phyloP scores from a whole-genome alignment of 2,888 invertebrate species.

The Entomobrya proxima region DNA sequence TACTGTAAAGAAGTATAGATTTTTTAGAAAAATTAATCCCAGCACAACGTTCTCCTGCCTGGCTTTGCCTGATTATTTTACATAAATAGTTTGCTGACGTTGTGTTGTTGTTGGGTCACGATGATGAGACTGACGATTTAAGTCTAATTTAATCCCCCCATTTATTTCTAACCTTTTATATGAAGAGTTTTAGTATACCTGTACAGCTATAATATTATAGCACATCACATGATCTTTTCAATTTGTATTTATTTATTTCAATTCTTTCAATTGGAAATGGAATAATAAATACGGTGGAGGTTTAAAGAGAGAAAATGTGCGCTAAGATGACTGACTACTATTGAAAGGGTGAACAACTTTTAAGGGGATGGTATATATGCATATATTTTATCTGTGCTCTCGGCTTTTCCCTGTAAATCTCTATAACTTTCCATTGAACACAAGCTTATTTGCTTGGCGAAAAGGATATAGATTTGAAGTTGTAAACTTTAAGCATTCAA shows the following conservation, averaged over 20 bases:
- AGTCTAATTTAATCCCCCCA: conserved; percentile 11
- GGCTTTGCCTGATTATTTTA: not conserved
- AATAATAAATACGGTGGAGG: not conserved
- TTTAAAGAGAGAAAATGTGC: not conserved
- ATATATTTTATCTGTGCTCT: too few relatives aligned
- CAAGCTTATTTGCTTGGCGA: conserved; percentile 16
- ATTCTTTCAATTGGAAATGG: conserved; percentile 11
- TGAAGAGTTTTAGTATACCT: not conserved
- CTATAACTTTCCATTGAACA: too few relatives aligned
- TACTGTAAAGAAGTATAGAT: not conserved
- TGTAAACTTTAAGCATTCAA: not conserved
- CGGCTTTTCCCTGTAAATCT: too few relatives aligned
- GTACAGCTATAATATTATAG: not conserved
- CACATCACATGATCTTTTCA: not conserved
- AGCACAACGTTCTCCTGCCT: not conserved
- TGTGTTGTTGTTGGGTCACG: not conserved
- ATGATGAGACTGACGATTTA: conserved; percentile 3
- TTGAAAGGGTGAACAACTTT: not conserved
- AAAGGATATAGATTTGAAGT: not conserved
- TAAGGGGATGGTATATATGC: conserved; percentile 1
- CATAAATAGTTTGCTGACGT: not conserved
- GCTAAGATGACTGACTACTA: not conserved
- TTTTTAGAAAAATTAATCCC: not conserved
- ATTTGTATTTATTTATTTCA: conserved; percentile 16
- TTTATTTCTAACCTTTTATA: not conserved